Percentiles rank a stretch among this genome's conserved stretches.
Evolutionary conservation across 2,113 vertebrate genomes (phyloP).

Genomic region (Rhipidura dahli): DNA sequence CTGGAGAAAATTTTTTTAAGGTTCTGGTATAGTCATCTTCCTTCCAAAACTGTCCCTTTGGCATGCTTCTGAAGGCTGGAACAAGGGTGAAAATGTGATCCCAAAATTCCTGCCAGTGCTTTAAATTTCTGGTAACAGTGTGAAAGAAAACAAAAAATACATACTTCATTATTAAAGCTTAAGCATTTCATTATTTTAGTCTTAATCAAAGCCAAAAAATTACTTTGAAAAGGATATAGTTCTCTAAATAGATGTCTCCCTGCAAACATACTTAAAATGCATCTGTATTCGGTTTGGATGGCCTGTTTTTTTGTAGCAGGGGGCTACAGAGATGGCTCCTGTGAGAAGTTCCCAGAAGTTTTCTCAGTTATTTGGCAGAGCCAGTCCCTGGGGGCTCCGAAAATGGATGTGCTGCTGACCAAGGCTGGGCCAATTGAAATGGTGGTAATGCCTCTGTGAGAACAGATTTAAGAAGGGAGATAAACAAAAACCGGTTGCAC

Average conservation of each 20-base stretch:
- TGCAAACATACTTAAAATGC: background rate
- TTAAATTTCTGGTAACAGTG: background rate
- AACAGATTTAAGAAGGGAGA: background rate
- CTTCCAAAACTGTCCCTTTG: background rate
- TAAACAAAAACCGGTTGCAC: background rate
- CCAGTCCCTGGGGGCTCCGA: background rate
- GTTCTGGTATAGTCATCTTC: background rate
- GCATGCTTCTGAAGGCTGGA: background rate
- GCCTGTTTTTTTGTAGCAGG: background rate
- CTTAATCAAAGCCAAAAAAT: background rate
- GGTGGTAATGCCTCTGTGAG: background rate
- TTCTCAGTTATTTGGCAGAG: background rate
- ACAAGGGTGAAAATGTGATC: background rate
- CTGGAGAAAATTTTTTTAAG: background rate
- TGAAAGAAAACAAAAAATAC: background rate
- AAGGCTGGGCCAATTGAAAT: background rate
- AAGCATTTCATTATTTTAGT: background rate
- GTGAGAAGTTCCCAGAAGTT: background rate
- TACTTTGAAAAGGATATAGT: background rate
- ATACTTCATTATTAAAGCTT: background rate
- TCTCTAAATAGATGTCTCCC: background rate
- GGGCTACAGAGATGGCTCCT: background rate
- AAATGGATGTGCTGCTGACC: background rate
- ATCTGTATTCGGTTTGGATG: background rate
- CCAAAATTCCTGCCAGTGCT: background rate